Conservation (phyloP, 2,888 invertebrate genomes). For the Temnothorax rugatulus region DNA sequence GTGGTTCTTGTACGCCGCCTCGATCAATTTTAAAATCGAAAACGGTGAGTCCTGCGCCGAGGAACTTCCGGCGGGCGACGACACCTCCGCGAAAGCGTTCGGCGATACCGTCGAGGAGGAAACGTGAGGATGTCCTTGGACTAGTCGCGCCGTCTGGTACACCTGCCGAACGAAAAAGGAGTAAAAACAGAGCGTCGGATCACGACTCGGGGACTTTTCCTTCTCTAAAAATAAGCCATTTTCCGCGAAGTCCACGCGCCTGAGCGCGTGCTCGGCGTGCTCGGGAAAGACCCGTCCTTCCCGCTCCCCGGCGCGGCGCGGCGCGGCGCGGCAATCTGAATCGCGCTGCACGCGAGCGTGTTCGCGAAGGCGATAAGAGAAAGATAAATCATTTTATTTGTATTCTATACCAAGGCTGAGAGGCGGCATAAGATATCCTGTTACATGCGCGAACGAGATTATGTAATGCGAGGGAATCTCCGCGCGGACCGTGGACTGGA, state of each 20-base stretch:
- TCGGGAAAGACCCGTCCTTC: background rate
- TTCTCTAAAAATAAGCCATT: slow-evolving; percentile 35
- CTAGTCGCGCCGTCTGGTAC: background rate
- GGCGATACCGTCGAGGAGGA: background rate
- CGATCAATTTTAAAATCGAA: background rate
- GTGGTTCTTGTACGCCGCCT: slow-evolving; percentile 1
- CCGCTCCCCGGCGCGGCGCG: no score
- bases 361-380: slow-evolving; percentile 19
- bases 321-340: background rate
- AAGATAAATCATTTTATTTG: slow-evolving; percentile 18
- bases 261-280: background rate
- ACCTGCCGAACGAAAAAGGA: background rate
- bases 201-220: background rate
- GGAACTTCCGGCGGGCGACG: background rate
- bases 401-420: background rate
- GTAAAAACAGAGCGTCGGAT: background rate
- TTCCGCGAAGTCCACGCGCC: background rate
- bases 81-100: background rate
- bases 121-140: slow-evolving; percentile 12
- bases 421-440: slow-evolving; percentile 2
- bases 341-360: background rate
- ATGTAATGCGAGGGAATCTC: background rate
- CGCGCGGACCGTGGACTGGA: background rate
- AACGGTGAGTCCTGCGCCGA: background rate
- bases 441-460: background rate